These are phyloP conservation scores for Papilio helenus DNA, from an alignment of 1,140 invertebrate genomes.

Conservation along the genomic window DNA sequence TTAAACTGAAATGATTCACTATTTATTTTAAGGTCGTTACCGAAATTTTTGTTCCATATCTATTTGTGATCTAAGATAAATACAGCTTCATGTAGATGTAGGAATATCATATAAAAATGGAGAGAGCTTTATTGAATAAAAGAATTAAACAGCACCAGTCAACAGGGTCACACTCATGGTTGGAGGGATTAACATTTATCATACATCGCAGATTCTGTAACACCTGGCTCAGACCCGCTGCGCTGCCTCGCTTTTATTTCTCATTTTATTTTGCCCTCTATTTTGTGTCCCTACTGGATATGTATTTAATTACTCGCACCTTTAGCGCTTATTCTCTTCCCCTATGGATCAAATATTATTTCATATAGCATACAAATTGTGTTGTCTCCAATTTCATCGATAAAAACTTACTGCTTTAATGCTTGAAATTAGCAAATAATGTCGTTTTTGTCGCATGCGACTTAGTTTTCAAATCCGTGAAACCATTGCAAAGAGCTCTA, in stretches of 20 bases:
- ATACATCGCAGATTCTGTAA: slow-evolving; percentile 7
- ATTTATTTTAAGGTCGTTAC: too few species aligned
- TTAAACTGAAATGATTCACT: not conserved
- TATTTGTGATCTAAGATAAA: not conserved
- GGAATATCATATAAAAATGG: not conserved
- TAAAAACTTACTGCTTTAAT: not conserved
- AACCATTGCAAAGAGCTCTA: slow-evolving; percentile 16
- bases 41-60: not conserved
- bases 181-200: slow-evolving; percentile 9
- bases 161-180: not conserved
- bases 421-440: too few species aligned
- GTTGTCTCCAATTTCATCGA: not conserved
- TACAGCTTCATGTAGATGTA: not conserved
- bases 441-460: not conserved
- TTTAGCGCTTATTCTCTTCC: not conserved
- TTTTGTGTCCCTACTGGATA: not conserved
- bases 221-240: slow-evolving; percentile 4
- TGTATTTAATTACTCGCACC: slow-evolving; percentile 7
- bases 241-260: slow-evolving; percentile 9
- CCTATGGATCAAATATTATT: not conserved
- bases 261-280: slow-evolving; percentile 5
- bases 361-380: not conserved
- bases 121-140: not conserved
- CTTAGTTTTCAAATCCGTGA: slow-evolving; percentile 3
- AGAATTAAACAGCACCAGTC: not conserved